Evolutionary conservation across 2,888 invertebrate species (phyloP), one percentile per base, ranked within the genome.

Genomic region (Poecilus cupreus): DNA sequence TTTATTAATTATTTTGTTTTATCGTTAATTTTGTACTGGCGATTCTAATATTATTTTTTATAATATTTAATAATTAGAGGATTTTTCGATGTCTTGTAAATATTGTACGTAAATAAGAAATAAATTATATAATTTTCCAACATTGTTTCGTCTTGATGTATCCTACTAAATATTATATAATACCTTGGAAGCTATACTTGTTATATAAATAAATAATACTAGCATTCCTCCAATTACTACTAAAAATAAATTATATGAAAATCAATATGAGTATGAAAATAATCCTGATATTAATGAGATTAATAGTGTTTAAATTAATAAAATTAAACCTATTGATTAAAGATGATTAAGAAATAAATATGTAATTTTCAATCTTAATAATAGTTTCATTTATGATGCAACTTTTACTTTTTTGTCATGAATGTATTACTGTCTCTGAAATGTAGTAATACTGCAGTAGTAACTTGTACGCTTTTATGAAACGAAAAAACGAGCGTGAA

Each of bases 111-210:
- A 68, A n/a, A 8, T 8, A 32, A 39, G 2, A 18, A 68, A 68
- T 68, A 68, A 68, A 37, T 11, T 37, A 8, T 37, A 68, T 6
- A 24, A 1, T 24, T 26, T 60, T 60, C 18, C 0, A n/a, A 60
- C 22, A 24, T 60, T 60, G 22, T 16, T 16, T 32, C 32, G 26
- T 2, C 26, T 5, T 26, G 26, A n/a, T 26, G 26, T 2, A 26
- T 26, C 26, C 26, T 26, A n/a, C n/a, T n/a, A 88, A 82, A 88
- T 85, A 82, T 87, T 86, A 87, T 92, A 91, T 89, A 91, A 88
- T 91, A 92, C 92, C 89, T 93, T 93, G 13, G 91, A 92, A 0
- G 92, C 91, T 88, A 92, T 86, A 84, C 92, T 93, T 81, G 92
- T 43, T 43, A 43, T 43, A 43, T 43, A 43, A 10, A 43, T 43